Percentiles rank a stretch among this genome's conserved stretches.
Evolutionary conservation across 2,113 vertebrate species (phyloP).

Genomic region (Mastomys natalensis): DNA sequence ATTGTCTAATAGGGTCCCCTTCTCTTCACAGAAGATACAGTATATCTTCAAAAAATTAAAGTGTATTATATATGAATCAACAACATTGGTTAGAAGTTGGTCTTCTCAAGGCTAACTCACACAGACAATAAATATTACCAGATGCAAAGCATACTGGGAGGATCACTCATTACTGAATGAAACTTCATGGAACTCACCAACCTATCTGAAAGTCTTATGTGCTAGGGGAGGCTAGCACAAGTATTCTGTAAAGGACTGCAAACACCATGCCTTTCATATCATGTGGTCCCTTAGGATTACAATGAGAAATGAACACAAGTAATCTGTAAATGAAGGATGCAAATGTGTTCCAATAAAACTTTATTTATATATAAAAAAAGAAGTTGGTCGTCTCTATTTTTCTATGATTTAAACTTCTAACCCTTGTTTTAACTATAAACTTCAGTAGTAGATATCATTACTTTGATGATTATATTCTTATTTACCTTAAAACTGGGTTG

Average conservation of each 20-base stretch:
- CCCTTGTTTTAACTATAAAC: not conserved
- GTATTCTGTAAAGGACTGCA: not conserved
- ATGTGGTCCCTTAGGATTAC: not conserved
- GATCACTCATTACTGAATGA: not conserved
- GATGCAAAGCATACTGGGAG: not conserved
- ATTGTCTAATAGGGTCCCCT: not conserved
- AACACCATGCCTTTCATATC: not conserved
- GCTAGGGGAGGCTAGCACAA: not conserved
- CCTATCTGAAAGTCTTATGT: not conserved
- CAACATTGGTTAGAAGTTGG: not conserved
- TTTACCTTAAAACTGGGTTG: not conserved
- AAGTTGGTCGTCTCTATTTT: not conserved
- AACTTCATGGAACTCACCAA: not conserved
- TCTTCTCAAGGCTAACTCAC: not conserved
- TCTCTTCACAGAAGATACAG: fast-evolving
- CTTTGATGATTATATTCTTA: not conserved
- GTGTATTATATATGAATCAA: not conserved
- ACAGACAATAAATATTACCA: not conserved
- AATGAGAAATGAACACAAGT: not conserved
- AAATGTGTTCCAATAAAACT: not conserved
- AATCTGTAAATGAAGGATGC: not conserved
- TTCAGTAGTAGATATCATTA: not conserved
- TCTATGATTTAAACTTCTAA: not conserved
- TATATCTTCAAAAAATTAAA: not conserved
- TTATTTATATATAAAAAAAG: not conserved